These are phyloP conservation scores for Aplysia californica DNA, from an alignment of 1,140 invertebrate genomes.

Conservation along the genomic window DNA sequence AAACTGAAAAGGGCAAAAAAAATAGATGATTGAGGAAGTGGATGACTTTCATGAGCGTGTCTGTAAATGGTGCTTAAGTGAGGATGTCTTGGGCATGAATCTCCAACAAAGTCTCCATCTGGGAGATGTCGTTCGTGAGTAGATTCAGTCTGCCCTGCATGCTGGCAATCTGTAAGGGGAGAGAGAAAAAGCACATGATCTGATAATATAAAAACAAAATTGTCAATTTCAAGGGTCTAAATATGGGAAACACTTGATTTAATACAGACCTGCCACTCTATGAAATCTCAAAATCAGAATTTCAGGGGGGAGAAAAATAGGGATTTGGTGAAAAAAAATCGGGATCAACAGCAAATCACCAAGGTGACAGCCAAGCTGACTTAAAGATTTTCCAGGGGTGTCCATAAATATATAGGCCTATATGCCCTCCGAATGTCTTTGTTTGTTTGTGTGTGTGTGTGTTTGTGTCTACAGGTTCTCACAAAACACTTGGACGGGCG, in stretches of 20 bases:
- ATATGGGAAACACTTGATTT: too few species aligned
- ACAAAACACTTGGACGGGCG: too few species aligned
- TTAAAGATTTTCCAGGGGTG: neutral
- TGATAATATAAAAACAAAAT: neutral
- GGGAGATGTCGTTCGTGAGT: slow-evolving; percentile 86
- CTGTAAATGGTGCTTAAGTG: too few species aligned
- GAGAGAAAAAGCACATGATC: neutral
- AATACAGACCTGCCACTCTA: too few species aligned
- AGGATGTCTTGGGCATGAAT: slow-evolving; percentile 86
- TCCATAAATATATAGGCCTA: too few species aligned
- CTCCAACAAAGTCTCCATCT: slow-evolving; percentile 85
- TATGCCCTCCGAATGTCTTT: too few species aligned
- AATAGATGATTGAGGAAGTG: too few species aligned
- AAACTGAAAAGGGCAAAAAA: too few species aligned
- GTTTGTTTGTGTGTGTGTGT: too few species aligned
- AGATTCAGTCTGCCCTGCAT: slow-evolving; percentile 84
- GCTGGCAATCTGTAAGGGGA: slow-evolving; percentile 74
- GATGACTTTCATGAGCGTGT: too few species aligned
- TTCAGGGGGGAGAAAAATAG: neutral
- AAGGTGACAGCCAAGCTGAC: neutral
- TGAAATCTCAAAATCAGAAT: neutral
- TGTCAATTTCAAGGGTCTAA: too few species aligned
- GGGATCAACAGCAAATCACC: neutral
- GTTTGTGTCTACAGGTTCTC: too few species aligned
- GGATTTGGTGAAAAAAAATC: neutral